Conservation (phyloP, 2,113 vertebrate genomes). For the Dicrurus megarhynchus region DNA sequence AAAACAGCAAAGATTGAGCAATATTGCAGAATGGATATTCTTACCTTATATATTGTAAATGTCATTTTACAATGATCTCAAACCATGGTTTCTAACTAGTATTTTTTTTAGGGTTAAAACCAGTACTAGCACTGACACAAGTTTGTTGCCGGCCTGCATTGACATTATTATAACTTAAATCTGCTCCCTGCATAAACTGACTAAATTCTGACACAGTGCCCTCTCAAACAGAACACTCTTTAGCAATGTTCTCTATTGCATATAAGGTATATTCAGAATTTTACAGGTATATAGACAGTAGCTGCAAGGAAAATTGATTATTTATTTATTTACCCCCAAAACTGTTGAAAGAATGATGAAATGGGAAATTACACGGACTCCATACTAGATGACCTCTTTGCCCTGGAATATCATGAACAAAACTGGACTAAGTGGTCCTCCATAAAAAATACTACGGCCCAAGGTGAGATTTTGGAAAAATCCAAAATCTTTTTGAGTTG, state of each 20-base stretch:
- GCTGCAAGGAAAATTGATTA: background rate
- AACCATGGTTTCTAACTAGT: background rate
- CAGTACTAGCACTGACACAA: background rate
- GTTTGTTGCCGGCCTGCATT: background rate
- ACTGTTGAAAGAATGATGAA: background rate
- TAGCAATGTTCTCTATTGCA: background rate
- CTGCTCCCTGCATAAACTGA: background rate
- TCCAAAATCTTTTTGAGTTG: background rate
- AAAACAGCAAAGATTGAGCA: background rate
- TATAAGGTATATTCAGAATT: background rate
- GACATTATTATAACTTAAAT: background rate
- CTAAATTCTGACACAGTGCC: background rate
- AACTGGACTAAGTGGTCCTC: background rate
- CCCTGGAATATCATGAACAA: background rate
- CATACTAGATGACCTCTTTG: background rate
- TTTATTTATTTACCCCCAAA: background rate
- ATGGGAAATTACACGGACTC: background rate
- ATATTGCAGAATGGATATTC: background rate
- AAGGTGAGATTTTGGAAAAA: background rate
- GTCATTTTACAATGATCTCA: background rate
- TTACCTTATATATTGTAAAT: background rate
- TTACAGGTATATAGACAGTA: background rate
- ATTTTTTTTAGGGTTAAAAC: background rate
- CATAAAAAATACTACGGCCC: background rate
- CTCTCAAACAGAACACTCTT: background rate